Base-by-base conservation (phyloP, 2,113 vertebrate genomes). In the Rana temporaria region DNA sequence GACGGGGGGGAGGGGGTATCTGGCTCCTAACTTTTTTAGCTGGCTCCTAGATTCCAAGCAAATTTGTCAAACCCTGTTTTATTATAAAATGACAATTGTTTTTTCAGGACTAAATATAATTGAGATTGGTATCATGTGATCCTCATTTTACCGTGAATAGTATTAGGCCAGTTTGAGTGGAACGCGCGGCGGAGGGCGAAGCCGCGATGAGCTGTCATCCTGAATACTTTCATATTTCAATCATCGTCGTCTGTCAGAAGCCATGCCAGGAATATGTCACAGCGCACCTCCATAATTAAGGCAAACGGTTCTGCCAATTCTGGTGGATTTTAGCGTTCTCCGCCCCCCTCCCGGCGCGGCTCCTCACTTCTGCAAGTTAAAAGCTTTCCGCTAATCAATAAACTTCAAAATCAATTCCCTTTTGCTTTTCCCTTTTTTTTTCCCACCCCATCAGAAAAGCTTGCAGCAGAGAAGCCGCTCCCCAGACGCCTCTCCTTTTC, bases 321-420 rank as follows among this genome's bases (percentile, higher is more conserved):
- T 26, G 19, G 53, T 4, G 56, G 55, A 70, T 18, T 34, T 18
- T 12, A 0, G 14, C 24, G 16, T 26, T 56, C 19, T 17, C 32
- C 34, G 4, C 32, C 6, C n/a, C 17, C 48, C 32, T 17, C 65
- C 4, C 42, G 6, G 20, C 1, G 4, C 55, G 12, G 74, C 12
- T 15, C 78, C 2, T 11, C 19, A 20, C 52, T 60, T 17, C 65
- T 69, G 78, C 14, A 57, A 52, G 32, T 71, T 70, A 52, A 70
- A 80, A 70, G 66, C 66, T 69, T 79, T 79, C 78, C 70, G 32
- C 66, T 60, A 42, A 80, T 80, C 78, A 80, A 70, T 80, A 55
- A 57, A 59, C 55, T 68, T 71, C 65, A 4, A 53, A 70, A 80
- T 70, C 78, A 70, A 70, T 70, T 69, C 55, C 66, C 15, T 38